A percentile compares a stretch with the other conserved stretches of the same genome.
Evolutionary conservation across 2,888 invertebrate genomes (phyloP).

Genomic region (Drosophila neotestacea): DNA sequence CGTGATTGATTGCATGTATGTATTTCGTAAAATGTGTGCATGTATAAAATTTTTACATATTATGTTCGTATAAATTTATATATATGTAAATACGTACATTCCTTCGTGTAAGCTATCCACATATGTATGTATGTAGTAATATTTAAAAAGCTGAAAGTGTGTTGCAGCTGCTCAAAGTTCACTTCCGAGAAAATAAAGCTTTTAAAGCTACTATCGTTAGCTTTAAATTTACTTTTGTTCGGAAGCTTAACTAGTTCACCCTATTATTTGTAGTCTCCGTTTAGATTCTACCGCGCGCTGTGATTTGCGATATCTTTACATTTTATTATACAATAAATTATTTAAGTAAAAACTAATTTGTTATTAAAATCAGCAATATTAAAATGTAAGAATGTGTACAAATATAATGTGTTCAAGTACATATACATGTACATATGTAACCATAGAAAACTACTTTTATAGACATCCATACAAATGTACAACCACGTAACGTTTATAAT

Average conservation of each 20-base stretch:
- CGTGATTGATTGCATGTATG: too few relatives aligned
- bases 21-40: too few relatives aligned
- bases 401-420: background rate
- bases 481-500: slow-evolving; percentile 1
- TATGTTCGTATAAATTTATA: too few relatives aligned
- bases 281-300: slow-evolving; percentile 31
- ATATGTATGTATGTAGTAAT: slow-evolving; percentile 10
- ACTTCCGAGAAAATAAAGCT: slow-evolving; percentile 46
- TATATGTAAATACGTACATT: too few relatives aligned
- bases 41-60: too few relatives aligned
- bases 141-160: slow-evolving; percentile 17
- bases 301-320: slow-evolving; percentile 6
- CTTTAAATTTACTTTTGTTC: slow-evolving; percentile 44
- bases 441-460: background rate
- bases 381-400: background rate
- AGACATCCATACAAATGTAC: background rate
- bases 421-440: slow-evolving; percentile 1
- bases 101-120: too few relatives aligned
- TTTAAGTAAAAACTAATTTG: background rate
- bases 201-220: slow-evolving; percentile 48
- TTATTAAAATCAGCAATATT: background rate
- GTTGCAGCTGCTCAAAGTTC: slow-evolving; percentile 35
- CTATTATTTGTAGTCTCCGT: slow-evolving; percentile 50
- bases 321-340: background rate
- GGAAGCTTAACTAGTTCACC: slow-evolving; percentile 45